phyloP scores from a whole-genome alignment of 2,888 invertebrate genomes.

The Parascotia fuliginaria region DNA sequence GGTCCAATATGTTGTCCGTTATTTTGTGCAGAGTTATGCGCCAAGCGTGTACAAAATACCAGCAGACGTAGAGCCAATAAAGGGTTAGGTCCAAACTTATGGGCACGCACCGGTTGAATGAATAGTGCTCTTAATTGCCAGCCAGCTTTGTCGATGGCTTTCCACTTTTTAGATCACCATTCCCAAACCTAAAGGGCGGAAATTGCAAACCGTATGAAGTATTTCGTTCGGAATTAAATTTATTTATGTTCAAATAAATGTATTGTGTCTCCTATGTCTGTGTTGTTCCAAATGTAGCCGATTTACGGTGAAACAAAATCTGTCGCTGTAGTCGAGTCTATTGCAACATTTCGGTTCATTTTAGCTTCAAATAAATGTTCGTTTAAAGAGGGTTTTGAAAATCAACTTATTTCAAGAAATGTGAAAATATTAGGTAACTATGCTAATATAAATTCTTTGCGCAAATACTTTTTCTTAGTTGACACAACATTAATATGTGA shows the following conservation, averaged over 20 bases:
- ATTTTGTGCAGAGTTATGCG: conserved; percentile 38
- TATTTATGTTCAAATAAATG: conserved; percentile 14
- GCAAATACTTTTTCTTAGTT: too few species aligned
- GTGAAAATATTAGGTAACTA: too few species aligned
- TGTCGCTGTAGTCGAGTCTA: background rate
- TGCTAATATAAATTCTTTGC: too few species aligned
- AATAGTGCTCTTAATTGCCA: conserved; percentile 52
- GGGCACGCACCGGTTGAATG: conserved; percentile 46
- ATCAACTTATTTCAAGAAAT: too few species aligned
- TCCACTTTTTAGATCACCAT: conserved; percentile 45
- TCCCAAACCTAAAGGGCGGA: conserved; percentile 37
- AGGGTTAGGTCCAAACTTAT: conserved; percentile 45
- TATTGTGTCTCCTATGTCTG: background rate
- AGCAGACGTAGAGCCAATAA: conserved; percentile 35
- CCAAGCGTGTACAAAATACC: conserved; percentile 42
- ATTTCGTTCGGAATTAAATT: conserved; percentile 36
- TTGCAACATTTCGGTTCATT: background rate
- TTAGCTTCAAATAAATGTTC: background rate
- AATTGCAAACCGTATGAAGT: conserved; percentile 39
- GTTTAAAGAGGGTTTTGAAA: too few species aligned
- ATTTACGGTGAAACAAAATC: background rate
- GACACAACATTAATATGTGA: too few species aligned
- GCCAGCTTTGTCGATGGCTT: conserved; percentile 44
- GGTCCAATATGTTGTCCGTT: conserved; percentile 31
- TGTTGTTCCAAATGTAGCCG: background rate